These are phyloP conservation scores for Todiramphus chloris DNA, from an alignment of 2,113 vertebrate species.

Conservation along the genomic window DNA sequence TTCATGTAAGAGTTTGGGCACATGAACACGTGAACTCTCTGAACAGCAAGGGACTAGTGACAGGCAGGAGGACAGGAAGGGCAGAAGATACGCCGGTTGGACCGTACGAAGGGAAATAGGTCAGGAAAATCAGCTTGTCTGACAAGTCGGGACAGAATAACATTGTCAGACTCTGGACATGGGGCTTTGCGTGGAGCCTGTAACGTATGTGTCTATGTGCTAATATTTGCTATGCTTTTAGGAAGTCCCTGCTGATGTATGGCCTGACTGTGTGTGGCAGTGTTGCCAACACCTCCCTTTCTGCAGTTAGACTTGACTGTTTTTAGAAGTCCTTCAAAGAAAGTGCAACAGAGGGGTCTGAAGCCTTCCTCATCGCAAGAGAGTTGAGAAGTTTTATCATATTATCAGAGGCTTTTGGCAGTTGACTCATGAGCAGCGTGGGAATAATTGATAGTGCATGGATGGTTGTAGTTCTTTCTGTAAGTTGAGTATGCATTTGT, in stretches of 20 bases:
- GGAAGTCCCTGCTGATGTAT: not conserved
- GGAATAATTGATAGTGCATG: not conserved
- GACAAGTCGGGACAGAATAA: not conserved
- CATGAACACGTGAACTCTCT: not conserved
- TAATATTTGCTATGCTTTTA: not conserved
- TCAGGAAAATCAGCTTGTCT: not conserved
- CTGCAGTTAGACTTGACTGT: not conserved
- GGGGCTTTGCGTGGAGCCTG: not conserved
- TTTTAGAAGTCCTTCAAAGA: not conserved
- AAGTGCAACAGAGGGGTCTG: no score
- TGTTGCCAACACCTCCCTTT: not conserved
- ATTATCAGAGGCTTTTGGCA: not conserved
- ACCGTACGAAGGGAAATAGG: not conserved
- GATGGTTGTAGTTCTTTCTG: not conserved
- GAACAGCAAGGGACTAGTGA: not conserved
- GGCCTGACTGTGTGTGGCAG: not conserved
- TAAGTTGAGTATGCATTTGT: not conserved
- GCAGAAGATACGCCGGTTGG: not conserved
- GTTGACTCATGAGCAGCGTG: not conserved
- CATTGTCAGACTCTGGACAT: rapidly evolving
- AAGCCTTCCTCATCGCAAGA: no score
- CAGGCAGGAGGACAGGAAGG: not conserved
- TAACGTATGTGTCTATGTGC: not conserved
- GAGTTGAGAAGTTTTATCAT: not conserved
- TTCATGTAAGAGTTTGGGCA: not conserved